phyloP scores from a whole-genome alignment of 2,888 invertebrate genomes.

The Macroteleia sp. region DNA sequence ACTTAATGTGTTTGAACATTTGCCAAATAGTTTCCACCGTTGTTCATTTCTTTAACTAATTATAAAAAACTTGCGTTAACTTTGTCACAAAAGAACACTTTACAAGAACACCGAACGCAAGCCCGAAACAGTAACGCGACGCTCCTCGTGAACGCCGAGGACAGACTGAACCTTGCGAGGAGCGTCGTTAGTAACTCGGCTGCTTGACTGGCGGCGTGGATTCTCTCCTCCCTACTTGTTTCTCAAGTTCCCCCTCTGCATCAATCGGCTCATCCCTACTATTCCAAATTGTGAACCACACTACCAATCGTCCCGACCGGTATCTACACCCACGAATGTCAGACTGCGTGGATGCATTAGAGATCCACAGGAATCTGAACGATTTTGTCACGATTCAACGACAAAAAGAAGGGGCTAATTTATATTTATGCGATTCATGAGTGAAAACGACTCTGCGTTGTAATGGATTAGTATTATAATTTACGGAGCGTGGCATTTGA shows the following conservation, averaged over 20 bases:
- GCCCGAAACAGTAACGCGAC: constrained; percentile 26
- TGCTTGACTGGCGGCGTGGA: constrained; percentile 75
- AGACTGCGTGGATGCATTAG: constrained; percentile 65
- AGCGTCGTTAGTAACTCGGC: constrained; percentile 76
- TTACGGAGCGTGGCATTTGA: constrained; percentile 6
- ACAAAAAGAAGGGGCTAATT: constrained; percentile 56
- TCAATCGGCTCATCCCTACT: constrained; percentile 66
- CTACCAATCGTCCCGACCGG: constrained; percentile 63
- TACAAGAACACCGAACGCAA: constrained; percentile 6
- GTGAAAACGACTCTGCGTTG: constrained; percentile 24
- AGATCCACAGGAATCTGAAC: constrained; percentile 57
- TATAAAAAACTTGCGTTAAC: constrained; percentile 1
- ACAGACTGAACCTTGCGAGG: constrained; percentile 54
- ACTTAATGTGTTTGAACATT: constrained; percentile 11
- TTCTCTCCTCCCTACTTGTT: constrained; percentile 62
- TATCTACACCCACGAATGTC: constrained; percentile 68
- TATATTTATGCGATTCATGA: constrained; percentile 51
- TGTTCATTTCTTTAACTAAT: background rate
- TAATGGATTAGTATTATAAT: constrained; percentile 46
- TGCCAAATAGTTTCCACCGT: constrained; percentile 26
- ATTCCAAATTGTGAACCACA: constrained; percentile 72
- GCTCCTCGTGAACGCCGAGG: constrained; percentile 53
- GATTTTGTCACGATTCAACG: constrained; percentile 61
- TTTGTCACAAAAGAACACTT: constrained; percentile 43
- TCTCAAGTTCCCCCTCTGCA: constrained; percentile 61